Percentiles rank a stretch among this genome's conserved stretches.
These are phyloP conservation scores for Enteromius treurensis DNA, from an alignment of 2,797 vertebrate species.

Conservation along the genomic window DNA sequence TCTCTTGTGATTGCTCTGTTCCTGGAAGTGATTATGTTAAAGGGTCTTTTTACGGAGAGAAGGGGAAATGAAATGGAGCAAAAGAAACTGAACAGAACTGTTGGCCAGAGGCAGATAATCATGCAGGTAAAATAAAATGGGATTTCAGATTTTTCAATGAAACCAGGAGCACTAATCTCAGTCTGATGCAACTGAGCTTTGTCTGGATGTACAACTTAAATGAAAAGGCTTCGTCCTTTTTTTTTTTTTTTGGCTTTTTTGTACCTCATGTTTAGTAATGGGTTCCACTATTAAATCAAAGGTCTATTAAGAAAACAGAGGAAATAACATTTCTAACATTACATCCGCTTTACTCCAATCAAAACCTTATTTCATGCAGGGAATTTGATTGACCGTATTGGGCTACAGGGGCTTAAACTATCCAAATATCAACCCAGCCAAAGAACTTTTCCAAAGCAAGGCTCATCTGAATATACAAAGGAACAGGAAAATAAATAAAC, in stretches of 20 bases:
- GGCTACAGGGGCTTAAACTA: conserved; percentile 6
- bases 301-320: conserved; percentile 14
- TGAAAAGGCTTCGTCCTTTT: conserved; percentile 30
- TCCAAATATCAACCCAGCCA: conserved; percentile 36
- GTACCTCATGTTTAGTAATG: conserved; percentile 39
- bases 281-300: conserved; percentile 38
- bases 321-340: conserved; percentile 13
- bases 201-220: conserved; percentile 13
- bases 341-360: conserved; percentile 32
- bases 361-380: conserved; percentile 5
- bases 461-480: conserved; percentile 21
- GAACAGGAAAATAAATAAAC: conserved; percentile 33
- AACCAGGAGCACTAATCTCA: conserved; percentile 31
- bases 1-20: conserved; percentile 58
- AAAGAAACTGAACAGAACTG: conserved; percentile 41
- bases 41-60: conserved; percentile 27
- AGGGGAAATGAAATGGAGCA: conserved; percentile 39
- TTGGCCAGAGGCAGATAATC: conserved; percentile 44
- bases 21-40: conserved; percentile 54
- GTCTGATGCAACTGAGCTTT: conserved; percentile 26
- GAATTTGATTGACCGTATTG: conserved; percentile 24
- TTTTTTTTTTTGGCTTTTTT: background rate
- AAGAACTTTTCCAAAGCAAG: conserved; percentile 22
- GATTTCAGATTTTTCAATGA: conserved; percentile 21
- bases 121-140: conserved; percentile 55